These are phyloP conservation scores for Ceratothoa steindachneri DNA, from an alignment of 2,888 invertebrate species.

Conservation along the genomic window DNA sequence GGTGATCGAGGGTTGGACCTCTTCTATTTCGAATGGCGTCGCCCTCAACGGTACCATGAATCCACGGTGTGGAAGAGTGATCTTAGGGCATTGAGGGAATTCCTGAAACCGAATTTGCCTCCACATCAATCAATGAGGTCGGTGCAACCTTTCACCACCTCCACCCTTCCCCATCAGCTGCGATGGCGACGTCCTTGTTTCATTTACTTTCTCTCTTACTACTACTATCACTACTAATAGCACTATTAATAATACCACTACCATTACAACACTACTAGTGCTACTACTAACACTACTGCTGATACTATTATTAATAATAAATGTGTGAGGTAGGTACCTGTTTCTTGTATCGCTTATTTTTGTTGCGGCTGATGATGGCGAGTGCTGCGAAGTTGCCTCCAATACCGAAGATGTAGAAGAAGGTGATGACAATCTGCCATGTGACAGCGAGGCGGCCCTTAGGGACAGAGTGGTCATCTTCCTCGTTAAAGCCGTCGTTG, in stretches of 20 bases:
- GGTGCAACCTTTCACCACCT: background rate
- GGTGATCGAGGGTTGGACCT: too few species aligned
- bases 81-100: too few species aligned
- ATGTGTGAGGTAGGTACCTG: constrained; percentile 52
- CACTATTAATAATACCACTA: background rate
- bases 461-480: background rate
- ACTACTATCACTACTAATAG: background rate
- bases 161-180: too few species aligned
- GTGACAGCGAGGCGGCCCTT: background rate
- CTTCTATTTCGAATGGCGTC: too few species aligned
- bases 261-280: too few species aligned
- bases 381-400: constrained; percentile 73
- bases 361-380: constrained; percentile 66
- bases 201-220: background rate
- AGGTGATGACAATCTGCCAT: constrained; percentile 49
- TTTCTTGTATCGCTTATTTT: constrained; percentile 71
- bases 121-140: background rate
- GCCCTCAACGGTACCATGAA: too few species aligned
- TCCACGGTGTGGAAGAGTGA: too few species aligned
- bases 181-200: too few species aligned
- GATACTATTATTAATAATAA: background rate
- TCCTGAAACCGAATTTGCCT: too few species aligned
- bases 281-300: too few species aligned
- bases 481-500: too few species aligned
- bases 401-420: constrained; percentile 50